Conservation (phyloP, 2,113 vertebrate species). For the Panurus biarmicus region DNA sequence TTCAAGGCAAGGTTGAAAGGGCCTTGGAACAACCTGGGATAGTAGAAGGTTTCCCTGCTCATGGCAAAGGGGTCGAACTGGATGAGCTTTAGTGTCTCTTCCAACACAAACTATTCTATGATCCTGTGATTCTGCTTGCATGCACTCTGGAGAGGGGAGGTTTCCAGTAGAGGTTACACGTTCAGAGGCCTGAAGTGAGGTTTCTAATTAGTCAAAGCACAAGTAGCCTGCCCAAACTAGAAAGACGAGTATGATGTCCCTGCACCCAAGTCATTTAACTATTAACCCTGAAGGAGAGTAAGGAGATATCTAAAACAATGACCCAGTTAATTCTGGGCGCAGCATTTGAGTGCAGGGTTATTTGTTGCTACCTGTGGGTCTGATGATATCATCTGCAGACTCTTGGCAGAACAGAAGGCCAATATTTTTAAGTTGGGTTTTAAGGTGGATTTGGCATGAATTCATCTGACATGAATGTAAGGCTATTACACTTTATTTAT, state of each 20-base stretch:
- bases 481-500: neutral
- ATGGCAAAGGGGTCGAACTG: neutral
- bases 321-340: conserved; percentile 6
- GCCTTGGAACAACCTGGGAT: neutral
- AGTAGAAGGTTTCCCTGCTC: neutral
- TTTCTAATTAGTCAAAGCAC: conserved; percentile 8
- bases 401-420: neutral
- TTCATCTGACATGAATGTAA: neutral
- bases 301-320: conserved; percentile 40
- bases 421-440: neutral
- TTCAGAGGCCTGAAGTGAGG: neutral
- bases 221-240: conserved; percentile 38
- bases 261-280: conserved; percentile 28
- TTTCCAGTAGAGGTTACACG: neutral
- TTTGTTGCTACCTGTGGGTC: conserved; percentile 36
- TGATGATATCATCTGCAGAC: neutral
- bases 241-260: conserved; percentile 35
- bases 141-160: neutral
- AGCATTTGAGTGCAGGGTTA: neutral
- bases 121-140: neutral
- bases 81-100: neutral
- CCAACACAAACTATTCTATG: neutral
- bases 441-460: neutral
- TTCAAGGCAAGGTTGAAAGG: fast-evolving
- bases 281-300: conserved; percentile 42